These are phyloP conservation scores for Rhynchonycteris naso DNA, from an alignment of 2,797 vertebrate species.

Conservation along the genomic window DNA sequence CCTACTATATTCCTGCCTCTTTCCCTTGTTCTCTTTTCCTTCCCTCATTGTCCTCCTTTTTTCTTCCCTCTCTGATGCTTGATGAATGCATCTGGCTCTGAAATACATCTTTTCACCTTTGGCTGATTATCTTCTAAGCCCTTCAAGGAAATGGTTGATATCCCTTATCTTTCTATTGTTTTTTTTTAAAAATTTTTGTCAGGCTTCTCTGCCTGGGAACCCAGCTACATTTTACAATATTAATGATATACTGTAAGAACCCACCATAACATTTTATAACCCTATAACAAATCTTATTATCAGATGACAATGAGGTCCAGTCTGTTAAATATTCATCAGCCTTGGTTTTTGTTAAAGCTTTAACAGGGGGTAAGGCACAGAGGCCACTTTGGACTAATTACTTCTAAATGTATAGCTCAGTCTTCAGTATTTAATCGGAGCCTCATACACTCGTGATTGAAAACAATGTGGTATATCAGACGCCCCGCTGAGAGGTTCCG, in stretches of 20 bases:
- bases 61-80: not conserved
- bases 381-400: conserved; percentile 77
- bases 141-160: conserved; percentile 74
- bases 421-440: conserved; percentile 73
- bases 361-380: conserved; percentile 52
- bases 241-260: conserved; percentile 83
- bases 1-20: not conserved
- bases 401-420: conserved; percentile 72
- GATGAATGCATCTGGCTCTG: not conserved
- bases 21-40: not conserved
- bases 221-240: conserved; percentile 79
- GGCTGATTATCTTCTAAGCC: conserved; percentile 60
- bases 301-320: conserved; percentile 76
- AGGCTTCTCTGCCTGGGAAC: conserved; percentile 72
- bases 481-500: conserved; percentile 47
- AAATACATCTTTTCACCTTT: not conserved
- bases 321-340: conserved; percentile 79
- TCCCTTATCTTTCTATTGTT: conserved; percentile 72
- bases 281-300: conserved; percentile 82
- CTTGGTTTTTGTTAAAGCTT: conserved; percentile 82
- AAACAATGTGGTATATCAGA: conserved; percentile 66
- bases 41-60: not conserved
- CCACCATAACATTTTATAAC: conserved; percentile 82
- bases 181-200: conserved; percentile 60
- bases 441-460: conserved; percentile 69